Conservation (phyloP, 2,888 invertebrate species). For the Eupelmus urozonus region DNA sequence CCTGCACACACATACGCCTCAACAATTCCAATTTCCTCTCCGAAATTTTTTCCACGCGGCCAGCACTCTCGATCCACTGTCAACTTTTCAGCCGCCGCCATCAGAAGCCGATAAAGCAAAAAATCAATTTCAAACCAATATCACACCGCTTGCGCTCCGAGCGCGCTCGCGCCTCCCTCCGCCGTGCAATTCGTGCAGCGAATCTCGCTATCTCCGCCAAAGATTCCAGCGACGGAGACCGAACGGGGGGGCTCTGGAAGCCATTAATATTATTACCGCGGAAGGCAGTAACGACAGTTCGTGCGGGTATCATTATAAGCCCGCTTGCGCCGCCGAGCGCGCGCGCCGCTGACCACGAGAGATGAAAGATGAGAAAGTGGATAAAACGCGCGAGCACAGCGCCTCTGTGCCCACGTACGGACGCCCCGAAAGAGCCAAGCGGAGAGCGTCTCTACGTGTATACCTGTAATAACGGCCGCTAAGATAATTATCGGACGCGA, state of each 20-base stretch:
- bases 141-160: too few relatives aligned
- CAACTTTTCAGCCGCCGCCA: too few relatives aligned
- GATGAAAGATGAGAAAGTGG: conserved; percentile 45
- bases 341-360: conserved; percentile 15
- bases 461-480: background rate
- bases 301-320: conserved; percentile 55
- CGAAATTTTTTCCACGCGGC: too few relatives aligned
- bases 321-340: background rate
- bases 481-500: conserved; percentile 17
- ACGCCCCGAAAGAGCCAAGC: background rate
- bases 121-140: too few relatives aligned
- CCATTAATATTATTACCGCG: conserved; percentile 64
- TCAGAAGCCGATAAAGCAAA: too few relatives aligned
- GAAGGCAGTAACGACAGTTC: conserved; percentile 58
- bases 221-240: background rate
- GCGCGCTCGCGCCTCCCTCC: background rate
- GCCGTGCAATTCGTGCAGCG: background rate
- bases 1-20: too few relatives aligned
- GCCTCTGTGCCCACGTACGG: too few relatives aligned
- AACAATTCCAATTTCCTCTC: too few relatives aligned
- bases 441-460: background rate
- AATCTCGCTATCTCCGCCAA: background rate
- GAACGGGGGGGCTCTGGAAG: conserved; percentile 52
- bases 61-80: too few relatives aligned
- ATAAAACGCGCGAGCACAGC: conserved; percentile 15